Evolutionary conservation across 2,888 invertebrate genomes (phyloP), one percentile per base, ranked within the genome.

Genomic region (Aphodius sticticus): DNA sequence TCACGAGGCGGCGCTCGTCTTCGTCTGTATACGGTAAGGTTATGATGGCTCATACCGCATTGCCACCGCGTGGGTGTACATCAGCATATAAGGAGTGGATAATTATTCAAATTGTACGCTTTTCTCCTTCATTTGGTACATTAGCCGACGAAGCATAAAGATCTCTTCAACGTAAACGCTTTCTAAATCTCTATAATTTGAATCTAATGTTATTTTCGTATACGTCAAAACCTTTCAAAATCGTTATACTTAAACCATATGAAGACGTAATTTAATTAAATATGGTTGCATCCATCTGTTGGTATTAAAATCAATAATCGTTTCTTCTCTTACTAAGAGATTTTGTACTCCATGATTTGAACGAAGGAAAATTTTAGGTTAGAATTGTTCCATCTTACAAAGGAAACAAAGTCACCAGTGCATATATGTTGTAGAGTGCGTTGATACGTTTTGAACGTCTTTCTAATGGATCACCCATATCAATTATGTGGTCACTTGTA

Each of bases 81-180:
- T 53, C 53, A 53, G 53, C 53, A 53, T 53, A 53, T 53, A 53
- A 53, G 53, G 53, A 53, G 12, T 53, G 53, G 12, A 53, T 53
- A 53, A 53, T 53, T 53, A 53, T 53, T 53, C 53, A 53, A 53
- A 53, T 53, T 53, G 53, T 53, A 53, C 53, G 53, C 53, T 53
- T 53, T 53, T 53, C 53, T 53, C 53, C 12, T 2, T 12, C 53
- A 53, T 53, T 53, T 53, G 53, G 12, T 53, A 12, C 53, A 5
- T 53, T 53, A 53, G 53, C 53, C 53, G 53, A 53, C 53, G 1
- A 53, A 3, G 53, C 53, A 53, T 12, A 12, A 7, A 53, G 7
- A 53, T 53, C 53, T 7, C 53, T 7, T 7, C 12, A 53, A 26
- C 26, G 26, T 26, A 53, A 53, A 53, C 53, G 53, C 53, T 53